Base-by-base conservation (phyloP, 1,140 invertebrate genomes). In the Tetraneura akinire region DNA sequence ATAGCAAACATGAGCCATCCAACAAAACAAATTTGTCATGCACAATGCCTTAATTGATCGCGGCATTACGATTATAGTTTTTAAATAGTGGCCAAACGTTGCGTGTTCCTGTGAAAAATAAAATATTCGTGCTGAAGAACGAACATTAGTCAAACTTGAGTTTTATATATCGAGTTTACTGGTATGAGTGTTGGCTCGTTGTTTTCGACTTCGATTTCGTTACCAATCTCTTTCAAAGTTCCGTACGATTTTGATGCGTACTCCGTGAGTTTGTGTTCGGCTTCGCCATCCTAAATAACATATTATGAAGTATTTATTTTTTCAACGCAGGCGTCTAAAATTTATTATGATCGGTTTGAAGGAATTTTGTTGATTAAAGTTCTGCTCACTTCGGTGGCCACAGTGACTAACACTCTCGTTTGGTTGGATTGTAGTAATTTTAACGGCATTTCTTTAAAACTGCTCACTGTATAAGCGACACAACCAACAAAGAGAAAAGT, bases 1-100 rank as follows among this genome's bases (percentile, higher is more conserved):
- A 84, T 98, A 98, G 85, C 95, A 97, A 2, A 98, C 95, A 80
- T 98, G 93, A 0, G 96, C 94, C 95, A 97, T 98, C 97, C 96
- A 98, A 84, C 95, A 97, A 85, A 98, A 98, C 0, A 98, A 88
- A 87, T 98, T 98, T 0, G 96, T 98, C 4, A 97, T 81, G 84
- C 96, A 98, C 1, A 98, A 89, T 82, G 96, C 90, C 51, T 91
- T 88, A 80, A 98, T 87, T 3, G 94, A 96, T 80, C 88, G 87
- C 0, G 96, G 96, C 94, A 98, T 97, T 78, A 91, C 88, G 0
- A 98, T 84, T 42, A 98, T 97, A 5, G 96, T 97, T 73, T 90
- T 87, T 13, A 98, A 87, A 85, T 98, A 98, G 82, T 96, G 90
- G 37, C 83, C 83, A 1, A 94, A 83, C 10, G 70, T 68, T 1